Conservation (phyloP, 1,140 invertebrate genomes). For the Tetramorium parvispinum region DNA sequence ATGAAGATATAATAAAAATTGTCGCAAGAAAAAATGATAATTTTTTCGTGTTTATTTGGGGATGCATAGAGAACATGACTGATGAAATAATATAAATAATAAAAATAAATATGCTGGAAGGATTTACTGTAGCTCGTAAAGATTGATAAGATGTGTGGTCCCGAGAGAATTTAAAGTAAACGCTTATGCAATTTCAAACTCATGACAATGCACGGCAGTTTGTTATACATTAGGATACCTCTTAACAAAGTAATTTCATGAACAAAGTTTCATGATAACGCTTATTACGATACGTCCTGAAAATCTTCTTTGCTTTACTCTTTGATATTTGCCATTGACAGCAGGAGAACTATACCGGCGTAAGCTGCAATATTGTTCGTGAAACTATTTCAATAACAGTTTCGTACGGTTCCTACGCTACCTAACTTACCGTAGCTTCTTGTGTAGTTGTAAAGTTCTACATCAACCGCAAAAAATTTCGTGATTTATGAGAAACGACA, state of each 20-base stretch:
- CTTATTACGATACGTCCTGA: constrained; percentile 23
- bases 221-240: background rate
- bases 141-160: background rate
- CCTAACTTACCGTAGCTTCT: background rate
- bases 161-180: background rate
- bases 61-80: background rate
- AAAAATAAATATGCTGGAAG: background rate
- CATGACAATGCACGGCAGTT: background rate
- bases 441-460: constrained; percentile 34
- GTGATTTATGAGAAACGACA: background rate
- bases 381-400: constrained; percentile 71
- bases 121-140: background rate
- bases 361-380: constrained; percentile 38
- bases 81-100: background rate
- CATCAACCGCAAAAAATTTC: background rate
- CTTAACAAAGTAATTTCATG: constrained; percentile 42
- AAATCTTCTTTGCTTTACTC: constrained; percentile 11
- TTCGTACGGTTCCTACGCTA: background rate
- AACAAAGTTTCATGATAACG: constrained; percentile 32
- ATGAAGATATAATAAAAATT: background rate
- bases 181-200: background rate
- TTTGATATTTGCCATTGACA: constrained; percentile 38
- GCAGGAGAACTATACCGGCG: background rate
- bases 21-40: background rate
- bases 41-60: background rate